Percentiles rank a stretch among this genome's conserved stretches.
Conservation (phyloP, 2,113 vertebrate genomes). For the Picathartes gymnocephalus region DNA sequence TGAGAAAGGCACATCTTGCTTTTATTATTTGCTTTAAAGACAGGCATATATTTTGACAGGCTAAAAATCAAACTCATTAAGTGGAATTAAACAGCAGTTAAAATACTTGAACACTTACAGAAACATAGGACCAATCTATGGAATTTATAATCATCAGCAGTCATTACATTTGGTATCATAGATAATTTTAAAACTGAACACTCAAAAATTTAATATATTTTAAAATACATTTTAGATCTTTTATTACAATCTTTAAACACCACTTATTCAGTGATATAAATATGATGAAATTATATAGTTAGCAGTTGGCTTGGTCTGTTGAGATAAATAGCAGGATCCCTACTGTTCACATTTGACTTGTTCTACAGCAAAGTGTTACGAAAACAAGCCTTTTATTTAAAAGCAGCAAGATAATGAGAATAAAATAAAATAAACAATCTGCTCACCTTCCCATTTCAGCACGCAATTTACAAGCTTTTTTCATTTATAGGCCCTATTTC, state of each 20-base stretch:
- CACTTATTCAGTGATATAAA: conserved; percentile 17
- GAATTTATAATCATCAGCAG: background rate
- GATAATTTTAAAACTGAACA: background rate
- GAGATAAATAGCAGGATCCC: background rate
- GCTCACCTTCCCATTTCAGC: background rate
- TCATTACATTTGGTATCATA: background rate
- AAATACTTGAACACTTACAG: conserved; percentile 33
- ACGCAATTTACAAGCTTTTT: background rate
- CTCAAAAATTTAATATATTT: background rate
- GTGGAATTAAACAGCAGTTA: conserved; percentile 23
- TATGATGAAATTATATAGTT: background rate
- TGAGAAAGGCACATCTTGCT: conserved; percentile 36
- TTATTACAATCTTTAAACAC: conserved; percentile 34
- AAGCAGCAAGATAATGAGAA: background rate
- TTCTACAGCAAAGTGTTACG: background rate
- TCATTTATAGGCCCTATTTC: background rate
- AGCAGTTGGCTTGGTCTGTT: background rate
- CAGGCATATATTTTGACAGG: conserved; percentile 12
- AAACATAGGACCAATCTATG: background rate
- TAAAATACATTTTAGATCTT: conserved; percentile 33
- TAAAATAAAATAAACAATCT: background rate
- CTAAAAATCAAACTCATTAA: background rate
- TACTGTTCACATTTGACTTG: background rate
- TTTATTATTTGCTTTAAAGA: conserved; percentile 51
- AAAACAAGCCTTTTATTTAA: conserved; percentile 7